Evolutionary conservation across 2,113 vertebrate genomes (phyloP).

Genomic region (Ctenodactylus gundi): DNA sequence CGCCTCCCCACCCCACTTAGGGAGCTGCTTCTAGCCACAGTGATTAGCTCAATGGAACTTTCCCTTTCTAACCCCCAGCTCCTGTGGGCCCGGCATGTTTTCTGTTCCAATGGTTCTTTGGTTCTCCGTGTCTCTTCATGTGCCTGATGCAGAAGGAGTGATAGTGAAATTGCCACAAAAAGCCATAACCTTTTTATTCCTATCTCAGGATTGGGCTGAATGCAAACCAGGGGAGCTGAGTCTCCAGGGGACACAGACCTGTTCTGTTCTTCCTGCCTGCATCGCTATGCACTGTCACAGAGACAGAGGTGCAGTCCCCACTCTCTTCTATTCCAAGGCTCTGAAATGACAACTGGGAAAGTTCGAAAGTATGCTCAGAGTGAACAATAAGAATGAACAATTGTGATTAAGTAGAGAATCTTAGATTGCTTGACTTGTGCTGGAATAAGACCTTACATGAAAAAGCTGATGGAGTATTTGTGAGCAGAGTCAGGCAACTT

Average conservation of each 20-base stretch:
- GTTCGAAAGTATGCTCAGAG: not conserved
- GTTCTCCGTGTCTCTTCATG: not conserved
- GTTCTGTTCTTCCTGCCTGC: slow-evolving; percentile 83
- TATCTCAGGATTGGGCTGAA: not conserved
- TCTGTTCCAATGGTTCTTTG: not conserved
- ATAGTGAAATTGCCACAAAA: not conserved
- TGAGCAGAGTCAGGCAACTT: not conserved
- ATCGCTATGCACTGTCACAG: slow-evolving; percentile 84
- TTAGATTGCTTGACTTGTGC: not conserved
- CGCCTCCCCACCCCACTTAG: not conserved
- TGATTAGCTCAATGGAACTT: not conserved
- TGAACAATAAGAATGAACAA: not conserved
- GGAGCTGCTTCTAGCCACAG: not conserved
- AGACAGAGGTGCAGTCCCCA: slow-evolving; percentile 86
- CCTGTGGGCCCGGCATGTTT: not conserved
- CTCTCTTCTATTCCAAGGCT: slow-evolving; percentile 88
- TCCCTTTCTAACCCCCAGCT: not conserved
- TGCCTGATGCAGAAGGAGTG: not conserved
- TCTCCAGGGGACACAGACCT: slow-evolving; percentile 76
- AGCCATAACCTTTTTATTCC: not conserved
- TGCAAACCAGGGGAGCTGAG: not conserved
- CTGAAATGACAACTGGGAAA: slow-evolving; percentile 87
- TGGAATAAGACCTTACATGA: not conserved
- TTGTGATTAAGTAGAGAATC: not conserved
- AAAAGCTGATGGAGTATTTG: not conserved